phyloP scores from a whole-genome alignment of 1,140 invertebrate species.

The Pteromalus puparum region DNA sequence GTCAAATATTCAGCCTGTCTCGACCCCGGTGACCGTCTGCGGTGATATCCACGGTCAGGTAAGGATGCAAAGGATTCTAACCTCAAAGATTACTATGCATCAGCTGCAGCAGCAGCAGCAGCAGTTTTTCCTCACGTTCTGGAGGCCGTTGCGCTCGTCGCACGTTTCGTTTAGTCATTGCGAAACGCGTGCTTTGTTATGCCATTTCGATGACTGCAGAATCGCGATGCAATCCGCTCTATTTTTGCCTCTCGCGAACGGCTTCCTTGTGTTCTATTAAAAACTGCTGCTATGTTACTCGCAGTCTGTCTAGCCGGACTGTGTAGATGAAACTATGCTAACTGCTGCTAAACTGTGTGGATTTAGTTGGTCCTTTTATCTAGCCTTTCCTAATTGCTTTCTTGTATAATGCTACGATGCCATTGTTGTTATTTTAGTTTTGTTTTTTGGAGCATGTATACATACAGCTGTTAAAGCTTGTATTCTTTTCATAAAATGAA shows the following conservation, averaged over 20 bases:
- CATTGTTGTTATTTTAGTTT: no score
- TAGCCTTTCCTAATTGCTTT: constrained; percentile 9
- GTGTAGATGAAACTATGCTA: background rate
- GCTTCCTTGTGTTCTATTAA: background rate
- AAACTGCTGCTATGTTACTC: background rate
- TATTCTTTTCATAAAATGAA: no score
- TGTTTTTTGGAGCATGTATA: no score
- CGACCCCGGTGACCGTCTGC: constrained; percentile 95
- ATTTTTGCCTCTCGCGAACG: constrained; percentile 12
- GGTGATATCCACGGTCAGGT: constrained; percentile 97
- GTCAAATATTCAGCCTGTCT: constrained; percentile 95
- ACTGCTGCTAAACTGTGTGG: background rate
- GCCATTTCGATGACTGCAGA: background rate
- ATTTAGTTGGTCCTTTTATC: background rate
- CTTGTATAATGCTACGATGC: constrained; percentile 11
- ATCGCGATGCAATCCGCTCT: background rate
- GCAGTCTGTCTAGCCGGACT: background rate
- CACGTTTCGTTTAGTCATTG: constrained; percentile 54
- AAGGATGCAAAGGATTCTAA: constrained; percentile 64
- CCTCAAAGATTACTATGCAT: constrained; percentile 54
- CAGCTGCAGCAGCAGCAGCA: background rate
- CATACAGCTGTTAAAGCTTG: no score
- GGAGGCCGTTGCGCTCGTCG: constrained; percentile 41
- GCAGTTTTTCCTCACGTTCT: constrained; percentile 52
- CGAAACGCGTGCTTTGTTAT: constrained; percentile 14